Conservation (phyloP, 2,888 invertebrate species). For the Capitulum mitella region DNA sequence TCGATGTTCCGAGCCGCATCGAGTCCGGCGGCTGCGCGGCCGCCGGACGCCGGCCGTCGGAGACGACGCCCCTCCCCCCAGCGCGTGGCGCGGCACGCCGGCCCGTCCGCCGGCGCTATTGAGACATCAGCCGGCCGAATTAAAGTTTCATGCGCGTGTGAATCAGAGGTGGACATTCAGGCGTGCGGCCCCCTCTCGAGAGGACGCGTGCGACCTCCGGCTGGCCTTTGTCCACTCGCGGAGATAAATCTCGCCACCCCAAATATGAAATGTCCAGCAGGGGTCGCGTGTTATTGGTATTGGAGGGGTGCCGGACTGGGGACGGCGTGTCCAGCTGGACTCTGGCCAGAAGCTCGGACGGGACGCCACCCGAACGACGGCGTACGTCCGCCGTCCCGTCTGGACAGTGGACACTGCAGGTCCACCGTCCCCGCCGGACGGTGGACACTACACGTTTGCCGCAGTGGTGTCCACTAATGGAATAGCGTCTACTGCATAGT, state of each 20-base stretch:
- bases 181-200: not conserved
- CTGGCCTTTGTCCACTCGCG: constrained; percentile 6
- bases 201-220: not conserved
- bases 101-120: not conserved
- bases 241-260: constrained; percentile 19
- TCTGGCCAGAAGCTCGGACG: not conserved
- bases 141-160: constrained; percentile 10
- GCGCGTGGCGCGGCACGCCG: not conserved
- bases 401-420: no score
- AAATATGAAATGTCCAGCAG: constrained; percentile 19
- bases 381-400: no score
- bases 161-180: not conserved
- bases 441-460: no score
- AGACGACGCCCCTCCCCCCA: not conserved
- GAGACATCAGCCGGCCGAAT: constrained; percentile 4
- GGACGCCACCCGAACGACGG: not conserved
- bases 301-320: not conserved
- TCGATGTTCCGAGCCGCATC: not conserved
- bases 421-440: no score
- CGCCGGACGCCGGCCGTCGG: not conserved
- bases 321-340: not conserved
- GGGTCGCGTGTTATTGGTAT: not conserved
- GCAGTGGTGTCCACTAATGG: no score
- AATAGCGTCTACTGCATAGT: no score
- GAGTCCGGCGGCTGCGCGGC: not conserved